Evolutionary conservation across 2,888 invertebrate genomes (phyloP).

Genomic region (Atethmia centrago): DNA sequence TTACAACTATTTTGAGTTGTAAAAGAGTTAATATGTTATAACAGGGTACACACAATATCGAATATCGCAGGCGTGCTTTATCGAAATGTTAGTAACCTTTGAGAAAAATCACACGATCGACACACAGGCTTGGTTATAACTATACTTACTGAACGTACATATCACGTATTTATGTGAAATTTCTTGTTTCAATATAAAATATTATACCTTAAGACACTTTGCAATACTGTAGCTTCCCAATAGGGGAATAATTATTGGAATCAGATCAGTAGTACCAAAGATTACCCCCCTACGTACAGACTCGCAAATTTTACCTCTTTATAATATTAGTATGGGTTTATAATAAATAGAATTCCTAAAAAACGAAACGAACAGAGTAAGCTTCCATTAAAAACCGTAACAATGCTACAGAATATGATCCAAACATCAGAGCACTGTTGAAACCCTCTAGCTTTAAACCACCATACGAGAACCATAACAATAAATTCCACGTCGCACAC

Average conservation of each 20-base stretch:
- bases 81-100: too few species aligned
- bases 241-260: too few species aligned
- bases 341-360: neutral
- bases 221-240: too few species aligned
- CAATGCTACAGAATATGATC: constrained; percentile 1
- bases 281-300: too few species aligned
- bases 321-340: too few species aligned
- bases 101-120: neutral
- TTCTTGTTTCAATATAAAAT: too few species aligned
- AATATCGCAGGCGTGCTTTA: neutral
- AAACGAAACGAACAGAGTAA: neutral
- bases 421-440: neutral
- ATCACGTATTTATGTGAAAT: neutral
- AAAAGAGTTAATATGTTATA: neutral
- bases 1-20: too few species aligned
- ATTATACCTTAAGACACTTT: too few species aligned
- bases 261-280: too few species aligned
- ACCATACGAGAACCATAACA: constrained; percentile 25
- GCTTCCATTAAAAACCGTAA: neutral
- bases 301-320: too few species aligned
- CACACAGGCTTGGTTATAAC: neutral
- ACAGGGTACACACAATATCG: too few species aligned
- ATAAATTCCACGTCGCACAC: constrained; percentile 28
- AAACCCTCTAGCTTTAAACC: neutral
- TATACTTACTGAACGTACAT: neutral